Evolutionary conservation across 1,140 invertebrate species (phyloP).

Genomic region (Drosophila navojoa): DNA sequence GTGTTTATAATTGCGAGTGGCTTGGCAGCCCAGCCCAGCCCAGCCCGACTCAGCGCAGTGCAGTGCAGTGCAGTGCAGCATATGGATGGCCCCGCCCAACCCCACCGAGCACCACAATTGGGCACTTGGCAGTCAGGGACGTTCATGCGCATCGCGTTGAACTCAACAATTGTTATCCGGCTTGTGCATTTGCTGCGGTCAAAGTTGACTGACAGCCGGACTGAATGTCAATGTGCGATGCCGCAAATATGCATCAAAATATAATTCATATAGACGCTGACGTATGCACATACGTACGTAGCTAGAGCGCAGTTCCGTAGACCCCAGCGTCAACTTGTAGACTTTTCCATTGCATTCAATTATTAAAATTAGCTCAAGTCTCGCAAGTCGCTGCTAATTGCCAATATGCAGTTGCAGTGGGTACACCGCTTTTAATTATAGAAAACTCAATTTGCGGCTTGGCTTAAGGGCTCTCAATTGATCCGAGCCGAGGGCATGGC

Average conservation of each 20-base stretch:
- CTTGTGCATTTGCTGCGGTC: constrained; percentile 63
- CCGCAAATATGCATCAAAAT: not conserved
- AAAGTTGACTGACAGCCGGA: constrained; percentile 70
- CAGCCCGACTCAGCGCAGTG: not conserved
- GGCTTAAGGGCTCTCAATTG: constrained; percentile 16
- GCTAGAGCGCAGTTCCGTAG: not conserved
- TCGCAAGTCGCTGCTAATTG: constrained; percentile 50
- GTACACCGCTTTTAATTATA: constrained; percentile 30
- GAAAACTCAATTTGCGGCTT: constrained; percentile 12
- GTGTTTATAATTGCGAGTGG: constrained; percentile 64
- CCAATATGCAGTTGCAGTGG: constrained; percentile 30
- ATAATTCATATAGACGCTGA: not conserved
- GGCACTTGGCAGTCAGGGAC: constrained; percentile 70
- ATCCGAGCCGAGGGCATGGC: not conserved
- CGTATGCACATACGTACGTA: not conserved
- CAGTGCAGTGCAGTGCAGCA: not conserved
- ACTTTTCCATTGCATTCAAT: constrained; percentile 60
- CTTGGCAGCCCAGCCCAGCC: constrained; percentile 11
- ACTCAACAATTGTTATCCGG: constrained; percentile 45
- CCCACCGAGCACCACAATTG: not conserved
- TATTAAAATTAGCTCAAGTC: constrained; percentile 57
- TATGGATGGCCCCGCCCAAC: constrained; percentile 1
- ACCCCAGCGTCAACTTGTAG: constrained; percentile 25
- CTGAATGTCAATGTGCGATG: constrained; percentile 56
- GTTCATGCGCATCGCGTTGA: constrained; percentile 56